Base-by-base conservation (phyloP, 1,140 invertebrate genomes). In the Planococcus citri region DNA sequence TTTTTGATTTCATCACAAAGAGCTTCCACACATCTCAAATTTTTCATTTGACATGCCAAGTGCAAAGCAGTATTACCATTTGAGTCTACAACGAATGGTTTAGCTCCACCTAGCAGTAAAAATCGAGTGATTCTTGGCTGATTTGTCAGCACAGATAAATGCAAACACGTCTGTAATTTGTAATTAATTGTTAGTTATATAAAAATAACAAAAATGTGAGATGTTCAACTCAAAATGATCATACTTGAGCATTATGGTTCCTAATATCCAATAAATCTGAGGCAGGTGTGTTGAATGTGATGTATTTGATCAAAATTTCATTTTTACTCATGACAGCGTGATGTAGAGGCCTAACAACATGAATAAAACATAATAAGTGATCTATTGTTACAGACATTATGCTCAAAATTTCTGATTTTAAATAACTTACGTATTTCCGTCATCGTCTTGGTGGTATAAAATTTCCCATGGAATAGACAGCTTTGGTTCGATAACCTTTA, bases 401-500 rank as follows among this genome's bases (percentile, higher is more conserved):
- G 3, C 12, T 6, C 12, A 33, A 33, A 33, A 33, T 33, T 12
- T 6, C 29, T 6, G 12, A 33, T 33, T 33, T 33, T 12, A 12
- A 6, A 0, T 22, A 64, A 71, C 71, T 41, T 71, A 71, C 71
- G 71, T 71, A 38, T 71, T 60, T 33, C 71, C 71, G 29, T 71
- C 68, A 9, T 71, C 71, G 64, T 71, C 38, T 17, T 57, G 71
- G 27, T 37, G 27, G 24, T 61, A 71, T 60, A 69, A 27, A 20
- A 21, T 38, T 14, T 27, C n/a, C 68, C 68, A 69, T n/a, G n/a
- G n/a, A n/a, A n/a, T n/a, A n/a, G n/a, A n/a, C 51, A 22, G 51
- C 6, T 58, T 4, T n/a, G 21, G 17, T n/a, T 22, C 4, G n/a
- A n/a, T n/a, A n/a, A n/a, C n/a, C n/a, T n/a, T n/a, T n/a, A n/a